Percentiles rank a stretch among this genome's conserved stretches.
Evolutionary conservation across 2,888 invertebrate genomes (phyloP).

Genomic region (Tetrapedia diversipes): DNA sequence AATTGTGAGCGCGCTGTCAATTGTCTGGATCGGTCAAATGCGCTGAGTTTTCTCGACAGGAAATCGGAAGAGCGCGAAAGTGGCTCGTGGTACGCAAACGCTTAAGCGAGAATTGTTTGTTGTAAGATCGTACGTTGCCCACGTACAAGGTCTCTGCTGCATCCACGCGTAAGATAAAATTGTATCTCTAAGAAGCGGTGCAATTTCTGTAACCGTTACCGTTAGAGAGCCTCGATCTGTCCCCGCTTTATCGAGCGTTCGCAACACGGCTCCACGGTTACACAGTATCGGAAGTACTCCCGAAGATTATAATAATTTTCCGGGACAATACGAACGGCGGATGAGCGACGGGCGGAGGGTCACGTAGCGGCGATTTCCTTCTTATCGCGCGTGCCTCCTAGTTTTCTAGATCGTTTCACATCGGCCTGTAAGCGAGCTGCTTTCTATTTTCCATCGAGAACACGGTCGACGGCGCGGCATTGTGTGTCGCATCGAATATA

Average conservation of each 20-base stretch:
- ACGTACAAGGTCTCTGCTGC: too few species aligned
- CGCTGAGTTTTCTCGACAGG: too few species aligned
- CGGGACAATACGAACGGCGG: constrained; percentile 16
- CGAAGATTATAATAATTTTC: constrained; percentile 52
- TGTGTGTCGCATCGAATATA: constrained; percentile 46
- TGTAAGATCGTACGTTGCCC: too few species aligned
- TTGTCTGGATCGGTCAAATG: too few species aligned
- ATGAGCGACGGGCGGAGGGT: constrained; percentile 17
- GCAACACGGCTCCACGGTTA: background rate
- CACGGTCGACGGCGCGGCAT: constrained; percentile 35
- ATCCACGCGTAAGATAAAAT: too few species aligned
- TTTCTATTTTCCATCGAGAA: constrained; percentile 52
- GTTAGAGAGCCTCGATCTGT: too few species aligned
- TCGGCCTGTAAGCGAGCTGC: constrained; percentile 47
- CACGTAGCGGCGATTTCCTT: constrained; percentile 54
- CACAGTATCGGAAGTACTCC: constrained; percentile 5
- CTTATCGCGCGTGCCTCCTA: constrained; percentile 51
- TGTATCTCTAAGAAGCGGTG: too few species aligned
- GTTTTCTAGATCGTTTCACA: constrained; percentile 64
- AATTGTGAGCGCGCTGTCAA: too few species aligned
- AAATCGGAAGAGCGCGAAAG: too few species aligned
- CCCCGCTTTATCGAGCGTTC: constrained; percentile 25
- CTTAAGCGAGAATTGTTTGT: too few species aligned
- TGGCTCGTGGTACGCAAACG: too few species aligned
- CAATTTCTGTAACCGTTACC: too few species aligned